These are phyloP conservation scores for Bucco capensis DNA, from an alignment of 2,113 vertebrate genomes.

Conservation along the genomic window DNA sequence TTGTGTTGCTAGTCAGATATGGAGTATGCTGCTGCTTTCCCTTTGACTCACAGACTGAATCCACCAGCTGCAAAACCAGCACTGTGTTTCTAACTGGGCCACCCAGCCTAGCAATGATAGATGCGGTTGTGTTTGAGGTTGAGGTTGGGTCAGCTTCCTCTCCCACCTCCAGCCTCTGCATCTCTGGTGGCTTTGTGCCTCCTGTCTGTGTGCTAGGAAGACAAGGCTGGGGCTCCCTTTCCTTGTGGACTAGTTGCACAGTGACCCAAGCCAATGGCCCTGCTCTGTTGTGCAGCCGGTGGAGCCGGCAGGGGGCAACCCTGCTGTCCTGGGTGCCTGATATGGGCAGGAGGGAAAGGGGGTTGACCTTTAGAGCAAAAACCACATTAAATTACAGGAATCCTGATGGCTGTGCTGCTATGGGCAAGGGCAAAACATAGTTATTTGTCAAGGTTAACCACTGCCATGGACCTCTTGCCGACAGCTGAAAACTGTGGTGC, in stretches of 20 bases:
- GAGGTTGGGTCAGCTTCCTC: not conserved
- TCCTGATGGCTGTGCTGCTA: not conserved
- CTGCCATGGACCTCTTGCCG: fast-evolving
- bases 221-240: not conserved
- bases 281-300: fast-evolving
- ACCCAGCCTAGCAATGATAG: not conserved
- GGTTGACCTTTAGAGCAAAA: not conserved
- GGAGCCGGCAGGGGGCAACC: not conserved
- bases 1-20: fast-evolving
- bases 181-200: not conserved
- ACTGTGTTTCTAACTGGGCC: not conserved
- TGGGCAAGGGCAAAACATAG: not conserved
- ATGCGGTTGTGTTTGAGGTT: not conserved
- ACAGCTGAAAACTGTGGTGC: not conserved
- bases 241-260: not conserved
- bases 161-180: not conserved
- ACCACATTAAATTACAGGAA: not conserved
- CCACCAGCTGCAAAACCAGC: fast-evolving
- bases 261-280: not conserved
- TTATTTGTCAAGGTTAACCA: constrained; percentile 46
- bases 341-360: fast-evolving
- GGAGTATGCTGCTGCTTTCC: fast-evolving
- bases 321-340: not conserved
- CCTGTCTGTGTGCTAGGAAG: not conserved
- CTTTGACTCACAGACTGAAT: not conserved